Base-by-base conservation (phyloP, 2,888 invertebrate genomes). In the Thecophora atra region DNA sequence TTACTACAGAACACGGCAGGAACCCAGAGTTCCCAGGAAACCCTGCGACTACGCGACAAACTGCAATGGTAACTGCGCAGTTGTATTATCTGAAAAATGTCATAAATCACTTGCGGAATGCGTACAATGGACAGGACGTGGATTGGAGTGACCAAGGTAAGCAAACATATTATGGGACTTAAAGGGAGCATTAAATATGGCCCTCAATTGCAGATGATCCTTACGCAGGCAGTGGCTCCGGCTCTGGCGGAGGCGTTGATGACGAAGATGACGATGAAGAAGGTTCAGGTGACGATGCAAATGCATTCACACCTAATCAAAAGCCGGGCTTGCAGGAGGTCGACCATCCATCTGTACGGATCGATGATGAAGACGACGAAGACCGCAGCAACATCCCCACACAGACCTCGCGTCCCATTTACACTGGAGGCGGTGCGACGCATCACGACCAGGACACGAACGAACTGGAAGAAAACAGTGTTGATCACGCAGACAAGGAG, bases 101-200 rank as follows among this genome's bases (percentile, higher is more conserved):
- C 78, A 93, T 94, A 42, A 93, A 91, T 76, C 91, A 94, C 81
- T 88, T 98, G 74, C 91, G 93, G 81, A 94, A 93, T 82, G 98
- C 98, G 0, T 95, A 93, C 87, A 95, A 95, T 81, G 98, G 97
- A 0, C 90, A 93, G 78, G 96, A 97, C 82, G 96, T 97, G 44
- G 94, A 95, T 80, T 96, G 95, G 95, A 89, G 89, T 62, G 92
- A 93, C 79, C 88, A 88, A 80, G 90, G 90, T 89, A 83, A 80
- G 24, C 8, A 30, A 2, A 0, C 26, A 17, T 28, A 19, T 47
- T 42, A 17, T n/a, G n/a, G n/a, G n/a, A 17, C 21, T 13, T 8
- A 42, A 28, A 42, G 5, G n/a, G 5, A 42, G 6, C n/a, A 11
- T n/a, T 52, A 28, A 58, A 26, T 17, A 5, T 7, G 3, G 19